Evolutionary conservation across 2,797 vertebrate genomes (phyloP).

Genomic region (Threskiornis aethiopicus): DNA sequence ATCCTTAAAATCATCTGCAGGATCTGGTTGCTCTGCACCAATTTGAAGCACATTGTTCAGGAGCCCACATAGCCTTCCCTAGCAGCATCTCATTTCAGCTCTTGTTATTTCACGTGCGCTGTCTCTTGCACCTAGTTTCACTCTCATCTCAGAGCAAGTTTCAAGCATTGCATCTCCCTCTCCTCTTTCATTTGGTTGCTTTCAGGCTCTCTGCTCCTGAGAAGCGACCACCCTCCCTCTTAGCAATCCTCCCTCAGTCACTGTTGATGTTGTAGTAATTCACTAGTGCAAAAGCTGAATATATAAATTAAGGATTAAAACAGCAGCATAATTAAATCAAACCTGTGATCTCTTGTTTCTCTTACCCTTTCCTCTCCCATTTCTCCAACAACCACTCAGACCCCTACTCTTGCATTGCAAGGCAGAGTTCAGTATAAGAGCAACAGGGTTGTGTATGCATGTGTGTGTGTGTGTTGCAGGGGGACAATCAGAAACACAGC

Average conservation of each 20-base stretch:
- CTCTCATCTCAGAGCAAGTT: not conserved
- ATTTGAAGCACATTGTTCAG: not conserved
- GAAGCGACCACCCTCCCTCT: not conserved
- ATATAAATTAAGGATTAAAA: not conserved
- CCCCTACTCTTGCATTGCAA: not conserved
- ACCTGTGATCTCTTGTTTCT: not conserved
- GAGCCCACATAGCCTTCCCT: not conserved
- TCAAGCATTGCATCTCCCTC: not conserved
- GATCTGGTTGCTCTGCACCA: not conserved
- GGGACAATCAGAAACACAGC: not conserved
- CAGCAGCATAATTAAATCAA: not conserved
- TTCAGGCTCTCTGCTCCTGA: not conserved
- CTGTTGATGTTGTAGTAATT: not conserved
- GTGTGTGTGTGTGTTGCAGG: accelerated
- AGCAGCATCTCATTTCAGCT: not conserved
- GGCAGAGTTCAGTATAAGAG: not conserved
- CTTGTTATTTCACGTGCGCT: not conserved
- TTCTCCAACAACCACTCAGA: not conserved
- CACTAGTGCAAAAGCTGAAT: not conserved
- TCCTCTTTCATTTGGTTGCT: not conserved
- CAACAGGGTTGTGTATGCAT: accelerated
- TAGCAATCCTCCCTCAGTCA: not conserved
- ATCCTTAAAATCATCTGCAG: not conserved
- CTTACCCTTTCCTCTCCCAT: not conserved
- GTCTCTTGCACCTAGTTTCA: not conserved